Evolutionary conservation across 2,113 vertebrate species (phyloP), one percentile per base, ranked within the genome.

Genomic region (Meleagris gallopavo): DNA sequence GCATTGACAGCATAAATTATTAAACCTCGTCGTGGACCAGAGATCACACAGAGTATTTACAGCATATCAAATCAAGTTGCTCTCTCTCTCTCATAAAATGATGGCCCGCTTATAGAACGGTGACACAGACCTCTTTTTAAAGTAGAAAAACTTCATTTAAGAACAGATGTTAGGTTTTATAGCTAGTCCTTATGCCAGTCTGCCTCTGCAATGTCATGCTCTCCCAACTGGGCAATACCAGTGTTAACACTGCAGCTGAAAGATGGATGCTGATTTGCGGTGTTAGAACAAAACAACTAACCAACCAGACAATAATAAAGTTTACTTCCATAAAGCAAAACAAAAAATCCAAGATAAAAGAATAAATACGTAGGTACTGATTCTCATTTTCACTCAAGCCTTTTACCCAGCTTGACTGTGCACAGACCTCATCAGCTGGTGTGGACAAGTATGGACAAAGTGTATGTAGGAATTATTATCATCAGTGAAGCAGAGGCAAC

Each of bases 171-270:
- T 32, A 52, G 16, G 9, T n/a, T 57, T 30, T 24, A 41, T 25
- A 72, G 18, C 10, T 1, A 67, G 21, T 19, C 12, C 54, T 29
- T 34, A 60, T 3, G 4, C 46, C 1, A 7, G 3, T 19, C 73
- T 6, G 14, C 11, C 9, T 52, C 57, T 36, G 60, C 17, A 54
- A 6, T 0, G 0, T 29, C 64, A 10, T 1, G 1, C 3, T 45
- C 40, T 60, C 55, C 27, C 30, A 14, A 4, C 1, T 17, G 18
- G 18, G 43, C 34, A 65, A 34, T 1, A 3, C 2, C 13, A 50
- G 34, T 32, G 84, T 38, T 34, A 70, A 76, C 4, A 2, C 2
- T 11, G 34, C 46, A 84, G 20, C 13, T 73, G 20, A 79, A 67
- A 85, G 29, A 79, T 0, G 6, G 24, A 30, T 45, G 41, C n/a